Evolutionary conservation across 2,113 vertebrate species (phyloP).

Genomic region (Ophthalmolycus amberensis): DNA sequence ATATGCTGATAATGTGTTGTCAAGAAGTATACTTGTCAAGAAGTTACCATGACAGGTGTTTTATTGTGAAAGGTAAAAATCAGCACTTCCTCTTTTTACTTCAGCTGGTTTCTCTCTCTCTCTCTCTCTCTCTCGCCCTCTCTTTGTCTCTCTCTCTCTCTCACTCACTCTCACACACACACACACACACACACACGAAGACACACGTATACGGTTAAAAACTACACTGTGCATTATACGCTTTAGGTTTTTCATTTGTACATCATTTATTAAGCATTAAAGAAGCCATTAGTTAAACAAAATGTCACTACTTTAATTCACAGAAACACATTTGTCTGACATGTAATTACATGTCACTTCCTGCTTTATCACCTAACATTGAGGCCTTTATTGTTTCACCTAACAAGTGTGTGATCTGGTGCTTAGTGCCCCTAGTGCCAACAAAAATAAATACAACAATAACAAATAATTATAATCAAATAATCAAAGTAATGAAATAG

Average conservation of each 20-base stretch:
- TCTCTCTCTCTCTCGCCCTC: not conserved
- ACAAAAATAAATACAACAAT: not conserved
- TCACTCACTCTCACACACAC: not conserved
- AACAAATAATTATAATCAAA: no score
- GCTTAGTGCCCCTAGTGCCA: not conserved
- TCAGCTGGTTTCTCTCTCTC: not conserved
- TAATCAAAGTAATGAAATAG: not conserved
- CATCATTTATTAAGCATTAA: not conserved
- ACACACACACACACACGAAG: slow-evolving; percentile 10
- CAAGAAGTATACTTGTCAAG: not conserved
- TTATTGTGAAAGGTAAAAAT: slow-evolving; percentile 34
- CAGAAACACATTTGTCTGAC: not conserved
- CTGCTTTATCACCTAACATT: not conserved
- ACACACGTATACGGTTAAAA: not conserved
- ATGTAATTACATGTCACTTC: not conserved
- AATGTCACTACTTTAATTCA: not conserved
- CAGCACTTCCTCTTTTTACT: not conserved
- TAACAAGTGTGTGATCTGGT: not conserved
- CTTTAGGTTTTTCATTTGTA: not conserved
- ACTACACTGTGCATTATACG: not conserved
- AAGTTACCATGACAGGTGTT: not conserved
- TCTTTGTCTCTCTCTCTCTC: not conserved
- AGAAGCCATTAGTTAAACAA: not conserved
- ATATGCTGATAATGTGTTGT: not conserved
- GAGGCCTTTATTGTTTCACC: not conserved